Percentiles rank a stretch among this genome's conserved stretches.
Evolutionary conservation across 2,113 vertebrate genomes (phyloP).

Genomic region (Strigops habroptila): DNA sequence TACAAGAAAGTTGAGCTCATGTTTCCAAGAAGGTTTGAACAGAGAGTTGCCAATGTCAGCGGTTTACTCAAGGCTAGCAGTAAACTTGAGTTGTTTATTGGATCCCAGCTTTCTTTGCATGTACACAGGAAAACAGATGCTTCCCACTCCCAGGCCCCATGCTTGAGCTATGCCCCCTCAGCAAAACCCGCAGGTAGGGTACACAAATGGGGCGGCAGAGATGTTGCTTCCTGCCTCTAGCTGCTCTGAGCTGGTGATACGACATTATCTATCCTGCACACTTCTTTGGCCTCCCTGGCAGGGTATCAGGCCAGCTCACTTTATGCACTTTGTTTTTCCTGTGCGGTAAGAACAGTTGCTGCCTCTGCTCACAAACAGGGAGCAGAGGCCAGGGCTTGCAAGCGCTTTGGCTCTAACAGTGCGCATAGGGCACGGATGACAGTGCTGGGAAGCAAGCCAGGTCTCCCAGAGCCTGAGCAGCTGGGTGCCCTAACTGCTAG

Average conservation of each 20-base stretch:
- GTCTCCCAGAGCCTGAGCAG: neutral
- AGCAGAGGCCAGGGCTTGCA: neutral
- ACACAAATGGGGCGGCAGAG: neutral
- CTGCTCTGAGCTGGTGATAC: neutral
- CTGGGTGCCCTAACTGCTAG: neutral
- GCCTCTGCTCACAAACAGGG: neutral
- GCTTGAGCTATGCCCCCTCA: neutral
- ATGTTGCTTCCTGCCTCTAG: neutral
- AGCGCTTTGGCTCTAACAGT: neutral
- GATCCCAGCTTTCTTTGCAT: conserved; percentile 11
- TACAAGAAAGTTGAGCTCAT: neutral
- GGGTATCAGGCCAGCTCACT: neutral
- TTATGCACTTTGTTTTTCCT: neutral
- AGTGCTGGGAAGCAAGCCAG: neutral
- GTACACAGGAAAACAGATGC: conserved; percentile 63
- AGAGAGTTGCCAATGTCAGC: fast-evolving
- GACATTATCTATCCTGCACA: neutral
- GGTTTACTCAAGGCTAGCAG: neutral
- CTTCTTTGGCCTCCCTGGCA: neutral
- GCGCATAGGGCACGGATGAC: neutral
- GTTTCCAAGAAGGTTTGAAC: neutral
- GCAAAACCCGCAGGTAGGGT: neutral
- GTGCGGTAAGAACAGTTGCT: neutral
- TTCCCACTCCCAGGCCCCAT: neutral
- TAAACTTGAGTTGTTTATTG: conserved; percentile 30